Percentiles rank a stretch among this genome's conserved stretches.
phyloP scores from a whole-genome alignment of 2,888 invertebrate genomes.

The Beris chalybata region DNA sequence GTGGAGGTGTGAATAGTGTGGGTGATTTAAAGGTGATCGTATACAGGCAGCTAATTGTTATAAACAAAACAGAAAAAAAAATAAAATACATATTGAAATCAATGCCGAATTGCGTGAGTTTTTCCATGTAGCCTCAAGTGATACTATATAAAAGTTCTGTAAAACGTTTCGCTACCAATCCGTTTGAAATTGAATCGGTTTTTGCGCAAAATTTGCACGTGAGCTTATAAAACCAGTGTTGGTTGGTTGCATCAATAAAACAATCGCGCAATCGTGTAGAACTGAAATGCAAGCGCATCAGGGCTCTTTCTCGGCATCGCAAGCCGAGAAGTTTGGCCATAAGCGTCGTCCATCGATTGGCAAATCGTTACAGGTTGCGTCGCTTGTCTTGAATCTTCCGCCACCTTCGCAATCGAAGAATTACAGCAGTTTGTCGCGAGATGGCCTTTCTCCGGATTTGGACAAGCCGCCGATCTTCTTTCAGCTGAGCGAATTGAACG shows the following conservation, averaged over 20 bases:
- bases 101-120: no score
- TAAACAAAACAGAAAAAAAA: no score
- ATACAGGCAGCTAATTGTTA: no score
- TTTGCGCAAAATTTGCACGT: slow-evolving; percentile 1
- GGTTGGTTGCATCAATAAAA: background rate
- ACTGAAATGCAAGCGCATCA: slow-evolving; percentile 13
- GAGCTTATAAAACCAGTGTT: background rate
- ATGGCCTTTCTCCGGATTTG: slow-evolving; percentile 43
- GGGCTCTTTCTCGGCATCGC: background rate
- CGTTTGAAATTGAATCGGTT: no score
- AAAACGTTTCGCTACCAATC: no score
- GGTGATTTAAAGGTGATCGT: no score
- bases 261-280: background rate
- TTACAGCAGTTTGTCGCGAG: slow-evolving; percentile 41
- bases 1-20: no score
- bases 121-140: no score
- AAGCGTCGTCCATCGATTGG: slow-evolving; percentile 51
- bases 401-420: slow-evolving; percentile 37
- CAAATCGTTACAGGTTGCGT: slow-evolving; percentile 54
- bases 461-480: slow-evolving; percentile 49
- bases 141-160: no score
- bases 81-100: no score
- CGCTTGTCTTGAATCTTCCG: slow-evolving; percentile 50
- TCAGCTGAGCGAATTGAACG: slow-evolving; percentile 6
- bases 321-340: slow-evolving; percentile 46